A percentile compares a stretch with the other conserved stretches of the same genome.
These are phyloP conservation scores for Oscheius sp. DNA, from an alignment of 2,888 invertebrate species.

Conservation along the genomic window DNA sequence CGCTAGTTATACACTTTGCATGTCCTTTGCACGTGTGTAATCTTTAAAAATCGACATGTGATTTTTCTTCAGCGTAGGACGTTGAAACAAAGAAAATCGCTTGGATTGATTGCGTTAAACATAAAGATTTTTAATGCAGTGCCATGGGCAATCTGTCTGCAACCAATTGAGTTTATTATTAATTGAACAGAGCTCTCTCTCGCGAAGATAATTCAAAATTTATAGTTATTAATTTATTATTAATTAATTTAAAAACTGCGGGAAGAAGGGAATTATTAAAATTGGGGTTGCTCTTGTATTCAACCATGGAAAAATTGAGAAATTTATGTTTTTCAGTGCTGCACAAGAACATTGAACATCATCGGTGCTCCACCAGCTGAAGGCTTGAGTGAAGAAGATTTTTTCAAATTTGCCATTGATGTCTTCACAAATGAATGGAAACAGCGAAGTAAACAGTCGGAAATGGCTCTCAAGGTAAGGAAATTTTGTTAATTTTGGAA, in stretches of 20 bases:
- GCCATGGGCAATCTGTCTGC: too few species aligned
- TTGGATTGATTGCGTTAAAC: not conserved
- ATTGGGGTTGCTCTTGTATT: too few species aligned
- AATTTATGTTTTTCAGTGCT: slow-evolving; percentile 14
- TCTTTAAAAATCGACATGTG: slow-evolving; percentile 11
- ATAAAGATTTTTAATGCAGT: too few species aligned
- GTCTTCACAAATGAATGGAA: slow-evolving; percentile 53
- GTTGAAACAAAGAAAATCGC: not conserved
- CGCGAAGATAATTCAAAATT: too few species aligned
- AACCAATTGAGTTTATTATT: too few species aligned
- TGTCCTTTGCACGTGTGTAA: slow-evolving; percentile 4
- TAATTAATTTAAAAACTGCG: too few species aligned
- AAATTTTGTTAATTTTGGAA: not conserved
- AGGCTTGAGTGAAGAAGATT: slow-evolving; percentile 1
- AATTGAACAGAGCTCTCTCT: too few species aligned
- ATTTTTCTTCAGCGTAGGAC: not conserved
- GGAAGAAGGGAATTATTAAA: too few species aligned
- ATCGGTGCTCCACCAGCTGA: not conserved
- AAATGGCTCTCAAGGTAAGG: slow-evolving; percentile 60
- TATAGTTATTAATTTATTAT: too few species aligned
- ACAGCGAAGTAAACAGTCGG: slow-evolving; percentile 53
- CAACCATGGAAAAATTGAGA: too few species aligned
- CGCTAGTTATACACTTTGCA: not conserved
- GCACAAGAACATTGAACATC: slow-evolving; percentile 6
- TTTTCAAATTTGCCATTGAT: slow-evolving; percentile 36